Conservation (phyloP, 2,888 invertebrate genomes). For the Oscheius sp. region DNA sequence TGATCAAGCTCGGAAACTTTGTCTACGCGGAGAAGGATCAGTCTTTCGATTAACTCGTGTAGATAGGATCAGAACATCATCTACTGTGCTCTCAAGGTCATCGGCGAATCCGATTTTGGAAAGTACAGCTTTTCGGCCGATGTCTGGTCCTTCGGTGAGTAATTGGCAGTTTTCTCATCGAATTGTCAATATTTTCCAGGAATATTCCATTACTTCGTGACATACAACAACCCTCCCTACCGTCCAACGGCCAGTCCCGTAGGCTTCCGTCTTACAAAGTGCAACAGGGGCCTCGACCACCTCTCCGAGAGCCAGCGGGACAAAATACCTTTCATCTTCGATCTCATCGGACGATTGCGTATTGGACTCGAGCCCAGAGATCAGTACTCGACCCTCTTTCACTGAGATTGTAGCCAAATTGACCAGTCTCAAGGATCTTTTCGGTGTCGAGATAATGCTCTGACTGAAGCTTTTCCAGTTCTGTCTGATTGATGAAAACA, state of each 20-base stretch:
- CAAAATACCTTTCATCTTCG: not conserved
- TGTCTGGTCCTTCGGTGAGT: conserved; percentile 10
- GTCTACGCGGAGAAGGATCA: conserved; percentile 1
- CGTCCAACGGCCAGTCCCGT: no score
- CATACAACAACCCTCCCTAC: not conserved
- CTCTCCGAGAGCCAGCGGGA: no score
- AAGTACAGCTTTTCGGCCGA: conserved; percentile 14
- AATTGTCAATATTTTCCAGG: not conserved
- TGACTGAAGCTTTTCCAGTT: not conserved
- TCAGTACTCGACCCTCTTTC: not conserved
- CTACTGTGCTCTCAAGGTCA: conserved; percentile 15
- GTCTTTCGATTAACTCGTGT: not conserved
- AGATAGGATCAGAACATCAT: conserved; percentile 12
- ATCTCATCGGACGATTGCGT: not conserved
- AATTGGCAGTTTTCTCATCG: not conserved
- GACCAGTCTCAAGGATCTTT: not conserved
- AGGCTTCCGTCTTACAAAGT: no score
- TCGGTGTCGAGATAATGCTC: not conserved
- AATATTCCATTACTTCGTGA: not conserved
- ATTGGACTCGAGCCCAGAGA: not conserved
- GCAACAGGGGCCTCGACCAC: no score
- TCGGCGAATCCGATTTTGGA: not conserved
- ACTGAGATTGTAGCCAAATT: not conserved
- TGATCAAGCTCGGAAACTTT: conserved; percentile 9
- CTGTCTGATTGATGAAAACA: not conserved